Base-by-base conservation (phyloP, 2,113 vertebrate genomes). In the Paramisgurnus dabryanus region DNA sequence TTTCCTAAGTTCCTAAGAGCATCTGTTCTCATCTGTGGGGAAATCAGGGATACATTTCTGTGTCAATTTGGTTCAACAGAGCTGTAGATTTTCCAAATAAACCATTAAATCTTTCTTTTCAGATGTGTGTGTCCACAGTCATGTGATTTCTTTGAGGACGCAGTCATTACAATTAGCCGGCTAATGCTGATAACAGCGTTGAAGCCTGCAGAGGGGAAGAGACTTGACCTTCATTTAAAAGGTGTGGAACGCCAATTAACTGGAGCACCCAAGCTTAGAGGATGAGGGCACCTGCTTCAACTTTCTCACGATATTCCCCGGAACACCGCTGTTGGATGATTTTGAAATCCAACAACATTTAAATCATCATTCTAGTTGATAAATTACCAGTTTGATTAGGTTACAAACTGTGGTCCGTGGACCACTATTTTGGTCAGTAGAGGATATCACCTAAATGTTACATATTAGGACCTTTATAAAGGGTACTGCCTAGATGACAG, bases 211-310 rank as follows among this genome's bases (percentile, higher is more conserved):
- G 47, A 67, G 81, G 58, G 65, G 64, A 84, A 67, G 63, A 81
- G 50, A 84, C 80, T 84, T 90, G 87, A 87, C 87, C 85, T 85
- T 82, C 84, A 80, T 88, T 85, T 85, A 71, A 72, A 85, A 90
- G 85, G 85, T 88, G 89, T 83, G 58, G 70, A 67, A 70, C 40
- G 72, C 75, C 84, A 87, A 87, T 90, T 88, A 87, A 79, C 65
- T 78, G 15, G 86, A 82, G 83, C 89, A 85, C 71, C 84, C 80
- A 85, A 83, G 85, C 82, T 83, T 79, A 57, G 71, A 82, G 40
- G 67, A 80, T 34, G 72, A 80, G 80, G 82, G 79, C 83, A 86
- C 80, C 83, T 86, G 80, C 45, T 75, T 83, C 75, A 18, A 80
- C 85, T 86, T 90, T 89, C 89, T 84, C 87, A 88, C 79, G 71